phyloP scores from a whole-genome alignment of 2,888 invertebrate genomes.

The Sipunculus nudus region DNA sequence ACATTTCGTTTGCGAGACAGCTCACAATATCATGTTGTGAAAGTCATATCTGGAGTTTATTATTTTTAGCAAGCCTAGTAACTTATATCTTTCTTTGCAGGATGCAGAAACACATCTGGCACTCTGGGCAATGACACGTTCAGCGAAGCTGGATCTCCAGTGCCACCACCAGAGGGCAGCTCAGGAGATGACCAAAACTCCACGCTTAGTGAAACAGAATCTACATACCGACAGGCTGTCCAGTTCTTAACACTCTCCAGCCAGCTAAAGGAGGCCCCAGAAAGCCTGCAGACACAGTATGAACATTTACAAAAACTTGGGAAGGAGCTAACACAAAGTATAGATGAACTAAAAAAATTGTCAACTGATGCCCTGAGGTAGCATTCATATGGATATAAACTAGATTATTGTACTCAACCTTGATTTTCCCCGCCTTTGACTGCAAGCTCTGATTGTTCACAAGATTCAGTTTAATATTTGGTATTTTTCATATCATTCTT shows the following conservation, averaged over 20 bases:
- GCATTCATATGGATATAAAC: neutral
- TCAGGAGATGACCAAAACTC: neutral
- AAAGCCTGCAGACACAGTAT: neutral
- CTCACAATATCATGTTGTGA: too few relatives aligned
- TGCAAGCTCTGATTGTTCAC: neutral
- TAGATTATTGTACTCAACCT: neutral
- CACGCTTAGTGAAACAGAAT: too few relatives aligned
- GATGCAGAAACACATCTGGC: neutral
- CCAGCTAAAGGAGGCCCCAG: constrained; percentile 3
- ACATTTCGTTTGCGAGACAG: too few relatives aligned
- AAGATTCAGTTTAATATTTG: too few relatives aligned
- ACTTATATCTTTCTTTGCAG: constrained; percentile 11
- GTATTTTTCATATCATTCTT: too few relatives aligned
- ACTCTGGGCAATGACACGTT: neutral
- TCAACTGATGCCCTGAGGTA: neutral
- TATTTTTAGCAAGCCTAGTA: neutral
- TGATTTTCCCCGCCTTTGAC: neutral
- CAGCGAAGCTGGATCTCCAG: neutral
- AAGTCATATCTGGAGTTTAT: too few relatives aligned
- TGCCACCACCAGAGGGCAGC: neutral
- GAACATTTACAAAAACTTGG: constrained; percentile 4
- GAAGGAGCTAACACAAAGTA: constrained; percentile 8
- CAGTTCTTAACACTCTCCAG: constrained; percentile 8
- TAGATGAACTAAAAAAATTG: constrained; percentile 17
- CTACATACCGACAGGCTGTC: constrained; percentile 14